A percentile compares a stretch with the other conserved stretches of the same genome.
These are phyloP conservation scores for Turnix velox DNA, from an alignment of 2,113 vertebrate species.

Conservation along the genomic window DNA sequence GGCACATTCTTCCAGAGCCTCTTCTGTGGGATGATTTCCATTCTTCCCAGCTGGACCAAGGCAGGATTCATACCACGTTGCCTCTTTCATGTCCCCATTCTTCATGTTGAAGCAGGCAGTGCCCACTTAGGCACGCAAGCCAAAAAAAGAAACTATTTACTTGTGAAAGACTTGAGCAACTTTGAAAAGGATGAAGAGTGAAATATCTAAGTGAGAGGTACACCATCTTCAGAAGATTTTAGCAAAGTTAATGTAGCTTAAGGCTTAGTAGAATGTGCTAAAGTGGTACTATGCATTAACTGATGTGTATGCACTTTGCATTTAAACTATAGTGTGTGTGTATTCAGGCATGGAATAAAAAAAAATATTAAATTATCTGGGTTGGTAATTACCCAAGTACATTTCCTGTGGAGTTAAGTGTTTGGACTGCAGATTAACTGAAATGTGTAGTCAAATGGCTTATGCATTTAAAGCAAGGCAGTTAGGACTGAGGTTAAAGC, in stretches of 20 bases:
- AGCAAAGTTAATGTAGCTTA: neutral
- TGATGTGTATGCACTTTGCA: neutral
- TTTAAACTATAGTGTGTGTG: neutral
- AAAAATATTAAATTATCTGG: neutral
- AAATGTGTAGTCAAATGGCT: neutral
- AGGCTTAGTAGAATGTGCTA: neutral
- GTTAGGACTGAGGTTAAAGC: neutral
- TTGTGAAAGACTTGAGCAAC: neutral
- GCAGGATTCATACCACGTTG: neutral
- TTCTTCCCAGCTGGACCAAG: neutral
- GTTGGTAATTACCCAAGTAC: neutral
- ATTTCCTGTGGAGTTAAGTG: neutral
- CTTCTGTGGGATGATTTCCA: neutral
- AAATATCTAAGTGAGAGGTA: neutral
- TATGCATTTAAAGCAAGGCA: neutral
- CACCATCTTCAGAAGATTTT: fast-evolving
- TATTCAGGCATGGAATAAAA: neutral
- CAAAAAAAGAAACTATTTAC: neutral
- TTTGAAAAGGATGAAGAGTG: neutral
- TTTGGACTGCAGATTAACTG: neutral
- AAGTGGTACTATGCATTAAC: neutral
- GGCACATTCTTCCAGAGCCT: neutral
- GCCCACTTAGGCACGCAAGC: neutral
- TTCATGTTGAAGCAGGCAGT: neutral
- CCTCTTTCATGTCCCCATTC: neutral